These are phyloP conservation scores for Rhinolophus ferrumequinum DNA, from an alignment of 2,113 vertebrate species.

Conservation along the genomic window DNA sequence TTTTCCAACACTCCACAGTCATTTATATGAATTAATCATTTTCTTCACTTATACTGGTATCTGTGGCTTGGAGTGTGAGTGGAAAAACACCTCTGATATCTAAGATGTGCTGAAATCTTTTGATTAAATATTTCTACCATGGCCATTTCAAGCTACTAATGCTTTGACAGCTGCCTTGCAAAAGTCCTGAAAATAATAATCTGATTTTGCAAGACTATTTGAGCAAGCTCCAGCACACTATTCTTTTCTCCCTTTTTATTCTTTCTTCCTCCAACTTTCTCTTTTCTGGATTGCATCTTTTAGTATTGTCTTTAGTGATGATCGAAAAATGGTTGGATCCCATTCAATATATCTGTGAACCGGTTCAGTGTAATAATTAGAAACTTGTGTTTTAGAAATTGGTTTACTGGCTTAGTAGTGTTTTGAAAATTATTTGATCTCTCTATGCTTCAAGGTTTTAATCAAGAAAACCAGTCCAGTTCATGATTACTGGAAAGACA, in stretches of 20 bases:
- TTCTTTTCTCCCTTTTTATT: neutral
- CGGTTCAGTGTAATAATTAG: neutral
- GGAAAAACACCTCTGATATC: neutral
- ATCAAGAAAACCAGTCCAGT: neutral
- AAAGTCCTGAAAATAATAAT: neutral
- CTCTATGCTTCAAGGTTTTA: neutral
- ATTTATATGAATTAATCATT: neutral
- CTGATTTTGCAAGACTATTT: neutral
- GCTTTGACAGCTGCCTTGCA: neutral
- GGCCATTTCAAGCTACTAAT: neutral
- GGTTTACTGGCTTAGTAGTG: neutral
- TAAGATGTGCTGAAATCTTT: neutral
- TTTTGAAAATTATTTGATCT: neutral
- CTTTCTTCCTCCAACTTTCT: neutral
- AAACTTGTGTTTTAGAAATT: neutral
- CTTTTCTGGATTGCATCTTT: neutral
- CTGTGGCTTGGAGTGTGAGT: neutral
- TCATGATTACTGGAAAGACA: neutral
- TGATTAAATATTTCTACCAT: neutral
- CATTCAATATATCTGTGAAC: neutral
- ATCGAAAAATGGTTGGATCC: neutral
- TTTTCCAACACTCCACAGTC: neutral
- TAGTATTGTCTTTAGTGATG: neutral
- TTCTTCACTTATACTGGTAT: neutral
- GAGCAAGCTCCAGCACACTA: neutral